Conservation (phyloP, 1,140 invertebrate species). For the Rhizoglyphus robini region DNA sequence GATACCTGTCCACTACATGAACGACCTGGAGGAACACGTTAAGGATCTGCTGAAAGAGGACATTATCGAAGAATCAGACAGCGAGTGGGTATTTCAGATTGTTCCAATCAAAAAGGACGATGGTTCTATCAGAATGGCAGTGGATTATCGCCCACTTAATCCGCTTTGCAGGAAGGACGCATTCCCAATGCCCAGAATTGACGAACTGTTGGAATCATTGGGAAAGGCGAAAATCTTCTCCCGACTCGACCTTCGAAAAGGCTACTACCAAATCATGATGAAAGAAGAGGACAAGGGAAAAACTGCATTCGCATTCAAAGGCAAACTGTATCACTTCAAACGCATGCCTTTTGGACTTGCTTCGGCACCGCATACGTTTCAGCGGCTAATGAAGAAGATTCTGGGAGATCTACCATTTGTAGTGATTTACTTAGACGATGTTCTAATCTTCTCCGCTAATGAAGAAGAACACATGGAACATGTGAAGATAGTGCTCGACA, state of each 20-base stretch:
- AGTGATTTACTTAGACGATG: slow-evolving; percentile 29
- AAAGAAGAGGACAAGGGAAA: background rate
- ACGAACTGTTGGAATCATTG: background rate
- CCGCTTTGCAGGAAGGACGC: slow-evolving; percentile 33
- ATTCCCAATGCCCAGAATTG: slow-evolving; percentile 41
- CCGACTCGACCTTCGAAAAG: slow-evolving; percentile 18
- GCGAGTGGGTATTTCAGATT: slow-evolving; percentile 24
- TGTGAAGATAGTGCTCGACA: slow-evolving; percentile 26
- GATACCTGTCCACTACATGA: background rate
- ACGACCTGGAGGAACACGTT: background rate
- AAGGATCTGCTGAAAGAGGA: background rate
- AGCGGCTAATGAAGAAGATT: slow-evolving; percentile 26
- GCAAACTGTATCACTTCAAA: slow-evolving; percentile 23
- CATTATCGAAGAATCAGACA: slow-evolving; percentile 25
- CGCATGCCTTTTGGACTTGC: slow-evolving; percentile 26
- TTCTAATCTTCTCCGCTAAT: slow-evolving; percentile 25
- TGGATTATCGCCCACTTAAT: slow-evolving; percentile 39
- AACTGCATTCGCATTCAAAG: slow-evolving; percentile 20
- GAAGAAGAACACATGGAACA: slow-evolving; percentile 25
- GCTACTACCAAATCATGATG: slow-evolving; percentile 22
- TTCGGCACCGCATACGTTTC: slow-evolving; percentile 27
- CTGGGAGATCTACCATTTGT: slow-evolving; percentile 20
- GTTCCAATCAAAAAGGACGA: slow-evolving; percentile 37
- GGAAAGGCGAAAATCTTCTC: background rate
- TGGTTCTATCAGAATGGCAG: slow-evolving; percentile 35